These are phyloP conservation scores for Eulimnadia texana DNA, from an alignment of 1,140 invertebrate species.

Conservation along the genomic window DNA sequence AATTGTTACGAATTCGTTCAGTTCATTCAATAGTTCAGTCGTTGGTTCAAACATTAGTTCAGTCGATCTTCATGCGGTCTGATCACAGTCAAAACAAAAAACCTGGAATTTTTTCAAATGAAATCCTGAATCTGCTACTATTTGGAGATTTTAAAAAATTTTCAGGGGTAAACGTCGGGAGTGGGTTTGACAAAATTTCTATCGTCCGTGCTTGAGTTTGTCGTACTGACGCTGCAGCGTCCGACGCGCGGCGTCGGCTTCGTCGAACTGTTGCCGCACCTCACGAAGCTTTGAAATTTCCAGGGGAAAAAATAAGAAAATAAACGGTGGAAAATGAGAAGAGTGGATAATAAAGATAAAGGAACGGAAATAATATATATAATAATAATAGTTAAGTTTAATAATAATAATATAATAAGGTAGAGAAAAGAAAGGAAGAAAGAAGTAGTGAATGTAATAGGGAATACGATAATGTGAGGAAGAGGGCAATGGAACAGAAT, in stretches of 20 bases:
- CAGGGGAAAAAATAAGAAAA: neutral
- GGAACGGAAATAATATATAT: neutral
- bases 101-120: neutral
- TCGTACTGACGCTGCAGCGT: slow-evolving; percentile 20
- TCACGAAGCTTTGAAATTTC: slow-evolving; percentile 13
- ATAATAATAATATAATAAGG: too few species aligned
- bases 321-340: neutral
- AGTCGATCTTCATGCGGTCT: too few species aligned
- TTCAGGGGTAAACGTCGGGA: neutral
- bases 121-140: neutral
- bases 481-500: too few species aligned
- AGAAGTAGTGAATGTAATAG: too few species aligned
- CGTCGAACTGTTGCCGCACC: slow-evolving; percentile 9
- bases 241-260: slow-evolving; percentile 13
- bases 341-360: slow-evolving; percentile 14
- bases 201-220: slow-evolving; percentile 16
- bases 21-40: too few species aligned
- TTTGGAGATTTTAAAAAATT: neutral
- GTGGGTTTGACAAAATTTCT: neutral
- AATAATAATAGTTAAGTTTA: too few species aligned
- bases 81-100: neutral
- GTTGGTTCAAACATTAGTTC: too few species aligned
- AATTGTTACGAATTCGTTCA: too few species aligned
- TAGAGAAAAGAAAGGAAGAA: too few species aligned
- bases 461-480: too few species aligned